These are phyloP conservation scores for Pangasius sanitwongsei DNA, from an alignment of 2,797 vertebrate species.

Conservation along the genomic window DNA sequence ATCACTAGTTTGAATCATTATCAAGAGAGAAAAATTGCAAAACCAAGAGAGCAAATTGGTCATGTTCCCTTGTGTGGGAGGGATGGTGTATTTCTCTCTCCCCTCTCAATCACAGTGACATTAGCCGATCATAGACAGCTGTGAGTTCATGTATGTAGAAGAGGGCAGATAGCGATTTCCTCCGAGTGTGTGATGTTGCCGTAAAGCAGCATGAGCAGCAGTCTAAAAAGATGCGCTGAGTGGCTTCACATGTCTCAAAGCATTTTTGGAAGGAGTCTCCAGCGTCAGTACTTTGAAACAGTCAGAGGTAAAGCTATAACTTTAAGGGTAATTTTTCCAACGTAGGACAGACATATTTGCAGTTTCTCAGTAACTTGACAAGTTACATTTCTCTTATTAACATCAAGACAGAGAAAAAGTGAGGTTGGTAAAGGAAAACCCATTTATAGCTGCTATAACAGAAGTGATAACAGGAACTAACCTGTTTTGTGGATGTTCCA, in stretches of 20 bases:
- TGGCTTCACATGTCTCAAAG: neutral
- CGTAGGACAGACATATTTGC: neutral
- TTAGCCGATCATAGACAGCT: neutral
- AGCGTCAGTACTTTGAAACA: neutral
- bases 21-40: neutral
- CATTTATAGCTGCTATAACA: neutral
- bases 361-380: neutral
- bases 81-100: neutral
- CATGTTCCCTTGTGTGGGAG: neutral
- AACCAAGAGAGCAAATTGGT: neutral
- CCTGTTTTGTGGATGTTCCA: neutral
- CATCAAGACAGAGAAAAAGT: neutral
- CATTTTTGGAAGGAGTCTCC: neutral
- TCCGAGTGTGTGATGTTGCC: neutral
- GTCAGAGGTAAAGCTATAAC: neutral
- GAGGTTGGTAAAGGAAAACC: neutral
- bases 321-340: neutral
- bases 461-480: neutral
- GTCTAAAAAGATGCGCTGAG: neutral
- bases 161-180: neutral
- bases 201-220: neutral
- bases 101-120: neutral
- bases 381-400: too few species aligned
- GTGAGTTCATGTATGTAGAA: neutral
- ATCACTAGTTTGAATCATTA: neutral